These are phyloP conservation scores for Drosophila asahinai DNA, from an alignment of 1,140 invertebrate genomes.

Conservation along the genomic window DNA sequence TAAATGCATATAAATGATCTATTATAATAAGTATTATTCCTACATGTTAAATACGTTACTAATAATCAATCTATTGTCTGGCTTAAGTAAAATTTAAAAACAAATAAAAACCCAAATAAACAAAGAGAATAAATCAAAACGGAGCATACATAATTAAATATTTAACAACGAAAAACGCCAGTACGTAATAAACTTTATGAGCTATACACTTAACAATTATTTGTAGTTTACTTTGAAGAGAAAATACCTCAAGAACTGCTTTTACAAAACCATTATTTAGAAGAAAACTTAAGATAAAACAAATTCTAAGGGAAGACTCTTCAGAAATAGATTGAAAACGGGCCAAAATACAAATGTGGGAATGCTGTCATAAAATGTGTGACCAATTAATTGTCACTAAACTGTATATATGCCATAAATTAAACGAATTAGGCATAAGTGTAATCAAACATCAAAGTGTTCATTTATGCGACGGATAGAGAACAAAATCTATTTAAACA, in stretches of 20 bases:
- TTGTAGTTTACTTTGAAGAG: background rate
- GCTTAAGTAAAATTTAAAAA: background rate
- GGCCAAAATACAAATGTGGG: background rate
- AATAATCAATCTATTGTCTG: no score
- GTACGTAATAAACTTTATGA: background rate
- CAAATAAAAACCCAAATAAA: background rate
- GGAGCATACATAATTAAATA: background rate
- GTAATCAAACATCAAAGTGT: conserved; percentile 39
- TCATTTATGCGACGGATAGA: background rate
- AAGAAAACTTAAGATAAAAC: background rate
- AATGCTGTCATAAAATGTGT: conserved; percentile 32
- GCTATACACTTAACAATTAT: background rate
- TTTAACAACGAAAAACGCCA: background rate
- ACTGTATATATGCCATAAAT: conserved; percentile 22
- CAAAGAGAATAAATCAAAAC: background rate
- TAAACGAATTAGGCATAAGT: conserved; percentile 4
- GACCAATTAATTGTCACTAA: conserved; percentile 48
- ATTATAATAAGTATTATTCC: background rate
- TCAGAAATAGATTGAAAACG: background rate
- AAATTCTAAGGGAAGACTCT: background rate
- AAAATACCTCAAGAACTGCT: background rate
- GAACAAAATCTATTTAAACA: background rate
- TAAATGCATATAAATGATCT: no score
- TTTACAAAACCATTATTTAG: background rate
- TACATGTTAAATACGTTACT: background rate